Evolutionary conservation across 2,113 vertebrate species (phyloP), one percentile per base, ranked within the genome.

Genomic region (Sterrhoptilus dennistouni): DNA sequence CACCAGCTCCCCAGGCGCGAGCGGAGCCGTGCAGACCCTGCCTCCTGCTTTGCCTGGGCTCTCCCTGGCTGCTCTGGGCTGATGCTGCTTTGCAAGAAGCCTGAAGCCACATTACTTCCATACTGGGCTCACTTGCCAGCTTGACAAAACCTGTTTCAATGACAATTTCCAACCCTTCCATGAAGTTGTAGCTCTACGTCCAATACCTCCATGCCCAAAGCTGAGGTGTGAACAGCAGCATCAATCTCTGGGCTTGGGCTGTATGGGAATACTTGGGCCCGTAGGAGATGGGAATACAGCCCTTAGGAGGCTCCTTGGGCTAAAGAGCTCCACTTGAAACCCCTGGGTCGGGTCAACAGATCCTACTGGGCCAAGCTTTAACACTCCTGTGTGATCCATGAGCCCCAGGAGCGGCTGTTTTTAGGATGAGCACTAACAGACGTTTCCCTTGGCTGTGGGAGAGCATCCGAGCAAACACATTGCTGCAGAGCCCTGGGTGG

Each of bases 281-380:
- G n/a, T n/a, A n/a, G n/a, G n/a, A n/a, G n/a, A 12, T 8, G 72
- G 45, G 53, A 68, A 69, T 15, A 28, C 5, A 33, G 28, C 36
- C 28, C 27, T 56, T 45, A 1, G 1, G 23, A 88, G 49, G 47
- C 18, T 77, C 45, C 42, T 20, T 12, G 35, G 27, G 54, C 72
- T 69, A 16, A 6, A 38, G 15, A 84, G 2, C 18, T 44, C 31
- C 4, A 3, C 49, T 47, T 0, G 1, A 59, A 29, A 81, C 13
- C 49, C 42, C 27, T 9, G 5, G 2, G 1, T 5, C 0, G 0
- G 49, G 40, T 47, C 2, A 5, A 69, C 16, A n/a, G 60, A 90
- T 49, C 45, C 24, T 0, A 0, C 0, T 31, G 65, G 36, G 28
- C 54, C 65, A 66, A 20, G 8, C n/a, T 81, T 70, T 20, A 76